Evolutionary conservation across 2,888 invertebrate genomes (phyloP), one percentile per base, ranked within the genome.

Genomic region (Agrypnus murinus): DNA sequence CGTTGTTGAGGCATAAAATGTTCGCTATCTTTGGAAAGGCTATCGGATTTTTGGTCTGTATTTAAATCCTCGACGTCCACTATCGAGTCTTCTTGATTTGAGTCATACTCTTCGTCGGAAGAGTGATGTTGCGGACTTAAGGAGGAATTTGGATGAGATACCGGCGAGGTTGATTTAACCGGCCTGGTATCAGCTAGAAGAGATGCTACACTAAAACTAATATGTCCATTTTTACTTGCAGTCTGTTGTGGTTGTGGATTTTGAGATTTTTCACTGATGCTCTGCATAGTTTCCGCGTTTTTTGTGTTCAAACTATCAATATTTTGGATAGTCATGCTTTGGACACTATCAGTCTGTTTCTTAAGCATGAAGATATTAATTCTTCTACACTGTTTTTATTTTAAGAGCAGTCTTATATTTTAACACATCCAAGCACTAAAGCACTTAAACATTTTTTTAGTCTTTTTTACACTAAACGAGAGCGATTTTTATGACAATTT

Each of bases 151-250:
- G 19, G 62, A 58, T 87, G 88, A 7, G 87, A 81, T 59, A 87
- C 87, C 10, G 89, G 81, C 14, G 88, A 88, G 9, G 87, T 85
- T 0, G 87, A 87, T 48, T 72, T 58, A 17, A 77, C 74, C 1
- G 90, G 90, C 83, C 94, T 91, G 25, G 96, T 92, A 80, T 96
- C 96, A 12, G 95, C 92, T 77, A 97, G 86, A 75, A 96, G 89
- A 0, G 96, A 94, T 5, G 96, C 95, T 77, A 96, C 96, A 86
- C 95, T 94, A 88, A 97, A 96, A 86, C 92, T 92, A 81, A 92
- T 91, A 79, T 92, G 87, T 74, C 91, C 90, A 73, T 90, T 88
- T 82, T 92, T 92, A 70, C 80, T 82, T 43, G 81, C 77, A 69
- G 81, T 79, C 74, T 77, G 67, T 59, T 72, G 74, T 74, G 79